These are phyloP conservation scores for Dendroctonus valens DNA, from an alignment of 1,140 invertebrate species.

Conservation along the genomic window DNA sequence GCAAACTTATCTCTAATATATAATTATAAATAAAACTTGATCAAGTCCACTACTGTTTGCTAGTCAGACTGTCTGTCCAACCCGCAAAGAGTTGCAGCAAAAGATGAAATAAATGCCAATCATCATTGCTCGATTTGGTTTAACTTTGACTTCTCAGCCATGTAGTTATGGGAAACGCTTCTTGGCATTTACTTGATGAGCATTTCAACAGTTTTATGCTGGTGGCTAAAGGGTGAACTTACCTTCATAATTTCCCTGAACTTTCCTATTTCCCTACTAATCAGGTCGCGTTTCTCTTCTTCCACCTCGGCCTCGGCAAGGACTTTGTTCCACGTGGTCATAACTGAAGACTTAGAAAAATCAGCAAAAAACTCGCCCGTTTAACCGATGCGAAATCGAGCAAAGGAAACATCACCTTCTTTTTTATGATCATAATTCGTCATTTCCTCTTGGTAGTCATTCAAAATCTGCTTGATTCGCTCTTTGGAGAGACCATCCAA, in stretches of 20 bases:
- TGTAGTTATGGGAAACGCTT: background rate
- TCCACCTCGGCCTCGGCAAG: slow-evolving; percentile 85
- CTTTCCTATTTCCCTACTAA: slow-evolving; percentile 94
- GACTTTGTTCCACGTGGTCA: slow-evolving; percentile 60
- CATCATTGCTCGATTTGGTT: background rate
- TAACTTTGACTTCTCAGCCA: background rate
- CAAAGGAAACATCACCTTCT: slow-evolving; percentile 46
- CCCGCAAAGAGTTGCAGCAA: slow-evolving; percentile 20
- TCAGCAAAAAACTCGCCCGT: background rate
- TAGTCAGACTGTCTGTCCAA: slow-evolving; percentile 19
- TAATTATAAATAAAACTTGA: slow-evolving; percentile 31
- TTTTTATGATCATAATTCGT: slow-evolving; percentile 64
- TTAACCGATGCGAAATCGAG: background rate
- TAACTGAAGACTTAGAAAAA: slow-evolving; percentile 40
- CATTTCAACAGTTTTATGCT: slow-evolving; percentile 1
- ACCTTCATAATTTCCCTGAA: slow-evolving; percentile 97
- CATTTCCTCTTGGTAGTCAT: slow-evolving; percentile 80
- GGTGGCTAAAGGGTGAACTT: slow-evolving; percentile 46
- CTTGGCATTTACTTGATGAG: slow-evolving; percentile 13
- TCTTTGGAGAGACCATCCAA: slow-evolving; percentile 69
- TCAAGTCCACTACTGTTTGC: slow-evolving; percentile 22
- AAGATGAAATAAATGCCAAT: slow-evolving; percentile 13
- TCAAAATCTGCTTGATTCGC: slow-evolving; percentile 74
- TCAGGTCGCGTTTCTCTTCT: slow-evolving; percentile 94
- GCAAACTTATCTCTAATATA: slow-evolving; percentile 47